Base-by-base conservation (phyloP, 2,797 vertebrate genomes). In the Melanogrammus aeglefinus region DNA sequence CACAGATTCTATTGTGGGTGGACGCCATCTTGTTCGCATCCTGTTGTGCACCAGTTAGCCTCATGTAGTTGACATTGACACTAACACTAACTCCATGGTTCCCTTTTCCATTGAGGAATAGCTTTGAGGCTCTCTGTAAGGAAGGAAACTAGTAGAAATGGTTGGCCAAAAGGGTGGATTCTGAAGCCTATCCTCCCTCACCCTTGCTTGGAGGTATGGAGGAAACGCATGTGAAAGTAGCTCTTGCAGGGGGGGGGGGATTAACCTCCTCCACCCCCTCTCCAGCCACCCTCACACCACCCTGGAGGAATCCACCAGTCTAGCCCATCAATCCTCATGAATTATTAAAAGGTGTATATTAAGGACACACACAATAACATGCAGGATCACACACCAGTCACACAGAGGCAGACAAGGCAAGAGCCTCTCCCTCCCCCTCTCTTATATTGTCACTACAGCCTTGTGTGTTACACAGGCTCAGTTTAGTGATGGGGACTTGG, bases 391-490 rank as follows among this genome's bases (percentile, higher is more conserved):
- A 77, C 1, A 21, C 69, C 41, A 14, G 6, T 4, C 33, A 24
- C 21, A 41, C 33, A 18, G 83, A 82, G 75, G 81, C 94, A 93
- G 90, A 80, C 94, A 93, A 86, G 91, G 91, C 57, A 63, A n/a
- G 51, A 51, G 3, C 5, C 47, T 51, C 47, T 21, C 47, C 5
- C 47, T 57, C n/a, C n/a, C n/a, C n/a, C 47, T 51, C 47, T 21
- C 47, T 14, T 18, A 47, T 3, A 39, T 1, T 9, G 38, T 2
- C 38, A 9, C 38, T 39, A 7, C 38, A 39, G 0, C 38, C 38
- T 36, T 36, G 35, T 6, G 35, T 39, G 38, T 39, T 9, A 39
- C 38, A 9, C 38, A 39, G 7, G 38, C 38, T 39, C 9, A 39
- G 38, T 5, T 5, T 5, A 39, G 38, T 39, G 38, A 39, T 39